A percentile compares a stretch with the other conserved stretches of the same genome.
Conservation (phyloP, 2,797 vertebrate genomes). For the Acanthurus lineatus region DNA sequence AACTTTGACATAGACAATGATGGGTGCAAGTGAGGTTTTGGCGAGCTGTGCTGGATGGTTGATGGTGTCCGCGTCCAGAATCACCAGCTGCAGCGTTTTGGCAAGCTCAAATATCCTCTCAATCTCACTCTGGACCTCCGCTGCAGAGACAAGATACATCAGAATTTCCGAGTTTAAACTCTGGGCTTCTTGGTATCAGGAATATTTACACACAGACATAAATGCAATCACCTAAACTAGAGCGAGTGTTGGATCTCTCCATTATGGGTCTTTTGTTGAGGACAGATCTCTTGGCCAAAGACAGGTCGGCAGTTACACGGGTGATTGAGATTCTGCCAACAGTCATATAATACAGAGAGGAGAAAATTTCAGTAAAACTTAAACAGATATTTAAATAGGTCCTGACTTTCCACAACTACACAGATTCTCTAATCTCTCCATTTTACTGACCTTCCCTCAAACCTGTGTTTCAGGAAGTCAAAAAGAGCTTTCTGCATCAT, state of each 20-base stretch:
- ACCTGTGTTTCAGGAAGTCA: slow-evolving; percentile 97
- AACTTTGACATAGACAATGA: slow-evolving; percentile 96
- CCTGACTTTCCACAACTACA: neutral
- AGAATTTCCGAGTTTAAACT: neutral
- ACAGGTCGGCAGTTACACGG: slow-evolving; percentile 95
- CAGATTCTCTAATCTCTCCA: neutral
- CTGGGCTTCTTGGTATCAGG: too few relatives aligned
- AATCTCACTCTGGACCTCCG: slow-evolving; percentile 97
- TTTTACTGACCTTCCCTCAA: slow-evolving; percentile 93
- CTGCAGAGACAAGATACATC: slow-evolving; percentile 75
- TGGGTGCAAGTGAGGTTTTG: slow-evolving; percentile 96
- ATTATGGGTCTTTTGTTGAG: slow-evolving; percentile 97
- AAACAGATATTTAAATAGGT: neutral
- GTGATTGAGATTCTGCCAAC: slow-evolving; percentile 94
- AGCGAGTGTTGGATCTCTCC: slow-evolving; percentile 95
- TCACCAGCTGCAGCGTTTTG: slow-evolving; percentile 95
- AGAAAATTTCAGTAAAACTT: neutral
- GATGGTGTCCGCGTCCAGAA: slow-evolving; percentile 96
- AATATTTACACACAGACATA: neutral
- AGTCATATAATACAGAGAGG: neutral
- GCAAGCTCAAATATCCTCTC: slow-evolving; percentile 97
- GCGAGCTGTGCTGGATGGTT: slow-evolving; percentile 95
- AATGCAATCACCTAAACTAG: slow-evolving; percentile 90
- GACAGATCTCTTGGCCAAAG: slow-evolving; percentile 95
- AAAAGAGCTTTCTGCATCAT: slow-evolving; percentile 99